Base-by-base conservation (phyloP, 2,888 invertebrate genomes). In the Zygogramma bicolorata region DNA sequence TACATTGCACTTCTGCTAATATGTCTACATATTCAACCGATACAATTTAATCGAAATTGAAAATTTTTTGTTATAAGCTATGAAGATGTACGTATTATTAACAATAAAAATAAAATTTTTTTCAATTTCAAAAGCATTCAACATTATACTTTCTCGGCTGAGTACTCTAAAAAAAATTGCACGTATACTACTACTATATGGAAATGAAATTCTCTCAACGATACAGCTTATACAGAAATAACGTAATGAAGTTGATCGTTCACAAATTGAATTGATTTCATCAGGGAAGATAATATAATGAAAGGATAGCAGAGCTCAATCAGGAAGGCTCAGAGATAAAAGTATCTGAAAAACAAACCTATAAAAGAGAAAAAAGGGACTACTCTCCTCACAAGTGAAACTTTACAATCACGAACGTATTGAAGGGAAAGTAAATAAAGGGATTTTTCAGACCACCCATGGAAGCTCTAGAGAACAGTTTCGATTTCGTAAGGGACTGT, bases 401-500 rank as follows among this genome's bases (percentile, higher is more conserved):
- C n/a, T 27, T 27, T n/a, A 4, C n/a, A 53, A 53, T 53, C 25
- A 53, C n/a, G 2, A 25, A n/a, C n/a, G 22, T 27, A 25, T 53
- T 27, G n/a, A 15, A 53, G 25, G 53, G 5, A 25, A 53, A 53
- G 25, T 62, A 13, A 31, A 49, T n/a, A 25, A 5, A 65, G 73
- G 85, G 25, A 22, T 87, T 68, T 79, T 81, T 74, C 85, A 93
- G 96, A 79, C 97, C 97, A 0, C 92, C 94, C 0, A 85, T 97
- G 76, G 94, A 94, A 53, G 91, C 93, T 0, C 85, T 97, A 63
- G 93, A 94, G 79, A 94, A 93, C 49, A 91, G 93, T 46, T 96
- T 97, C 82, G 95, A 96, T 84, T 97, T 95, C 83, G 94, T 97
- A 4, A 90, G 94, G 10, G 95, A 96, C 73, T 95, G 95, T 81